Evolutionary conservation across 53 echinoderm and acorn worm genomes (phyloP).

Genomic region (Glandiceps talaboti): DNA sequence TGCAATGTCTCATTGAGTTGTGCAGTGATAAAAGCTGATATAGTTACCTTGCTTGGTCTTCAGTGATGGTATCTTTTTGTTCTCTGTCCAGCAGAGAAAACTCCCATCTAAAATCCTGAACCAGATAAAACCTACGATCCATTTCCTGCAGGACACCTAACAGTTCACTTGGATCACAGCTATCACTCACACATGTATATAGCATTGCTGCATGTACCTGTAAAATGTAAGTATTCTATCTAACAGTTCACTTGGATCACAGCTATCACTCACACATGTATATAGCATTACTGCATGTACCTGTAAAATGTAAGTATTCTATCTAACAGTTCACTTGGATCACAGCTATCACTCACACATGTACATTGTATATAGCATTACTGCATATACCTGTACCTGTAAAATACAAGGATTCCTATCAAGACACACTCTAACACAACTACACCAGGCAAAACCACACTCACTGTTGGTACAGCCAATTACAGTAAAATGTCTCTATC

Average conservation of each 20-base stretch:
- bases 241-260: conserved; percentile 80
- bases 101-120: conserved; percentile 91
- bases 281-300: conserved; percentile 72
- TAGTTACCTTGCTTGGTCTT: conserved; percentile 74
- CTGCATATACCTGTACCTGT: too few relatives aligned
- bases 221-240: too few relatives aligned
- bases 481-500: too few relatives aligned
- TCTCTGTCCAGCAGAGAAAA: conserved; percentile 67
- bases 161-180: conserved; percentile 75
- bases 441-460: too few relatives aligned
- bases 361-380: conserved; percentile 74
- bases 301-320: too few relatives aligned
- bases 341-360: conserved; percentile 65
- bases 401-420: too few relatives aligned
- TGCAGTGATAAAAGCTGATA: neutral
- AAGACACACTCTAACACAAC: too few relatives aligned
- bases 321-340: conserved; percentile 72
- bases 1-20: too few relatives aligned
- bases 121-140: conserved; percentile 78
- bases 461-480: too few relatives aligned
- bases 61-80: conserved; percentile 64
- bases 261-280: conserved; percentile 56
- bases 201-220: conserved; percentile 75
- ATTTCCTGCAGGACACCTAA: conserved; percentile 80
- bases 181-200: conserved; percentile 61